Conservation (phyloP, 2,113 vertebrate species). For the Notarius quadriscutis region DNA sequence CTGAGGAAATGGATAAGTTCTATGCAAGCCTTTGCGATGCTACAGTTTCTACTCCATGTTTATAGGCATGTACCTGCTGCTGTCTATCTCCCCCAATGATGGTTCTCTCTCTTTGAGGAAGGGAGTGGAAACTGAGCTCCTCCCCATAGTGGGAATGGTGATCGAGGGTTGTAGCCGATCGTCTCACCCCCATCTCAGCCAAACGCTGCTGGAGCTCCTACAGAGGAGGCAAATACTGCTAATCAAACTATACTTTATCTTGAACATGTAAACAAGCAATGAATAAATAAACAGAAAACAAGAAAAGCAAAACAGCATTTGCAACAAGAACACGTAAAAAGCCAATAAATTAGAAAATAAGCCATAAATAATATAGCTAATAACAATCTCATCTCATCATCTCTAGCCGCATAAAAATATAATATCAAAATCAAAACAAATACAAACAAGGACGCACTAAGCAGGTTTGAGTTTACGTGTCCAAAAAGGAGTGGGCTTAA, state of each 20-base stretch:
- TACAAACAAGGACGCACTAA: no score
- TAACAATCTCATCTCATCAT: no score
- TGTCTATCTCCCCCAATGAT: slow-evolving; percentile 75
- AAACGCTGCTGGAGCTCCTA: slow-evolving; percentile 71
- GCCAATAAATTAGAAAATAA: no score
- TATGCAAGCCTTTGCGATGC: background rate
- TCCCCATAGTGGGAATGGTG: slow-evolving; percentile 49
- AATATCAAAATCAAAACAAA: no score
- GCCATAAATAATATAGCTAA: no score
- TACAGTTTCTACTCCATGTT: background rate
- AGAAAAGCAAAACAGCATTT: no score
- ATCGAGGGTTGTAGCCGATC: slow-evolving; percentile 51
- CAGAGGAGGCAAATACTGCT: slow-evolving; percentile 13
- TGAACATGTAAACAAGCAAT: no score
- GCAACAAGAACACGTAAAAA: no score
- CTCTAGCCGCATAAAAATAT: no score
- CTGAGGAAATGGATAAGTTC: background rate
- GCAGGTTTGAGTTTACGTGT: no score
- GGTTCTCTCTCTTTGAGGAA: slow-evolving; percentile 74
- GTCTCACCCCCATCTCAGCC: slow-evolving; percentile 53
- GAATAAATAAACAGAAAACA: no score
- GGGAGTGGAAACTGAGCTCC: slow-evolving; percentile 62
- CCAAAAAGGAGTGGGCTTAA: no score
- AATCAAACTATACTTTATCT: background rate
- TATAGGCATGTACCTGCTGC: slow-evolving; percentile 60